Base-by-base conservation (phyloP, 2,797 vertebrate species). In the Heteromormyrus szaboi region DNA sequence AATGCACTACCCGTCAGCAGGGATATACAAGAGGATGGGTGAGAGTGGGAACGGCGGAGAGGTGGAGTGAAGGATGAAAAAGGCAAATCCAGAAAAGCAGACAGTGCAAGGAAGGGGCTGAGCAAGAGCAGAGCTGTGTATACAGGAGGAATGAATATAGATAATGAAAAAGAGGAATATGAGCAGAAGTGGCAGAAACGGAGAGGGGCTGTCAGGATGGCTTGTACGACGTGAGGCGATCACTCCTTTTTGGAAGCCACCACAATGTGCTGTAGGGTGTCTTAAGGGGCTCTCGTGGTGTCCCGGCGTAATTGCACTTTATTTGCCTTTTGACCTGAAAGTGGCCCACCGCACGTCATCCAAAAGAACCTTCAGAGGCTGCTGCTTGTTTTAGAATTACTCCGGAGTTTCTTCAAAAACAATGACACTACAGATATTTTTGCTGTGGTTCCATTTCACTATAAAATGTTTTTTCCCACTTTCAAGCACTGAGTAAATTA, bases 21-120 rank as follows among this genome's bases (percentile, higher is more conserved):
- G 2, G 76, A 81, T 81, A 44, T 44, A n/a, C 41, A 19, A 81
- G 76, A n/a, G 37, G 41, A 44, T 81, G 41, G 68, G 76, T 81
- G 76, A 81, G 76, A 81, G 37, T 81, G 37, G 76, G 76, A 81
- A 44, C 2, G 41, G 41, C n/a, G 76, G 68, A 41, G 68, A 17
- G 76, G 76, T 81, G 19, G 76, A 81, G 19, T 81, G 76, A 81
- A 29, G 50, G 22, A 85, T 85, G 50, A 85, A 29, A 84, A 85
- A 85, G 83, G 46, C 2, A 29, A 85, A 25, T 50, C n/a, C 11
- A 85, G 22, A 85, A n/a, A 17, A 85, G 48, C 44, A 53, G 44
- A 25, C 22, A 50, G 83, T 22, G 25, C 41, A 51, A 19, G 76
- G 6, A 46, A 19, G 17, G 37, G 76, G 76, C 68, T 72, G 33